Evolutionary conservation across 2,113 vertebrate species (phyloP).

Genomic region (rabbit (Oryctolagus cuniculus)): mOryCun1.1 NC_091449.1:4454001-4454500

Average conservation of each 20-base stretch:
- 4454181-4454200: not conserved
- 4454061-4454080: slow-evolving; percentile 9
- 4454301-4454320: too few species aligned
- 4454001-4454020: not conserved
- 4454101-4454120: not conserved
- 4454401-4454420: not conserved
- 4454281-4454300: too few species aligned
- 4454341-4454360: too few species aligned
- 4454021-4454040: not conserved
- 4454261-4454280: too few species aligned
- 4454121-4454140: not conserved
- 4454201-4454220: not conserved
- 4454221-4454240: not conserved
- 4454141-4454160: not conserved
- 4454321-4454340: too few species aligned
- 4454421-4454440: not conserved
- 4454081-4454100: not conserved
- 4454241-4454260: not conserved
- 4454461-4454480: not conserved
- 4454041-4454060: not conserved
- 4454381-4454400: not conserved
- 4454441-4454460: fast-evolving
- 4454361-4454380: too few species aligned
- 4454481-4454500: not conserved
- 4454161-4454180: too few species aligned